Evolutionary conservation across 1,140 invertebrate genomes (phyloP).

Genomic region (Drusus annulatus): DNA sequence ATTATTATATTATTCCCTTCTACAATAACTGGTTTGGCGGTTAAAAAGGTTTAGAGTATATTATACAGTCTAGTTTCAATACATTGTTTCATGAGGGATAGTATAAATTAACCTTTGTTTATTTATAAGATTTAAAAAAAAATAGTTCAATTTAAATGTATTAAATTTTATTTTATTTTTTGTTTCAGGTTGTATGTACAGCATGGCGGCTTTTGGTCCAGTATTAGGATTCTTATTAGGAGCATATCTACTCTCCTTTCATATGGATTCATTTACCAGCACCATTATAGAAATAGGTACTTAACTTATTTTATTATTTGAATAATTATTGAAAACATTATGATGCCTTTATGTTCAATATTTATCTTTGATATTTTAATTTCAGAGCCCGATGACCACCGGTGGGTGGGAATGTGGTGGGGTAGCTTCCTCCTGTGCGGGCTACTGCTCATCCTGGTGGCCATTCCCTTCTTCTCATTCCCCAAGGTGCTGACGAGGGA

Average conservation of each 20-base stretch:
- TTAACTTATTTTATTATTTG: constrained; percentile 43
- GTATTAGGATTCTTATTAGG: constrained; percentile 92
- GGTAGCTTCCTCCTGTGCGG: constrained; percentile 91
- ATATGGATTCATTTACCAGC: constrained; percentile 87
- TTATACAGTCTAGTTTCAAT: too few relatives aligned
- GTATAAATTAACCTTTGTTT: too few relatives aligned
- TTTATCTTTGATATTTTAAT: too few relatives aligned
- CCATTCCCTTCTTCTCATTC: constrained; percentile 91
- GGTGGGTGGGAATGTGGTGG: constrained; percentile 97
- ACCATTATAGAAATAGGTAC: constrained; percentile 82
- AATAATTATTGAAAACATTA: too few relatives aligned
- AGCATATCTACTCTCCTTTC: constrained; percentile 90
- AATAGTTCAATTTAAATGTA: too few relatives aligned
- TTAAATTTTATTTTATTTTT: not conserved
- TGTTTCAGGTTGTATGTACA: constrained; percentile 87
- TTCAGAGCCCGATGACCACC: constrained; percentile 83
- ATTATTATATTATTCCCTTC: too few relatives aligned
- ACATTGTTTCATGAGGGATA: too few relatives aligned
- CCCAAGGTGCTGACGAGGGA: constrained; percentile 88
- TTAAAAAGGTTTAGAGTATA: too few relatives aligned
- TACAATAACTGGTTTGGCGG: too few relatives aligned
- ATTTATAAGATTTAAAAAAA: too few relatives aligned
- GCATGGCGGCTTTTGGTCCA: constrained; percentile 94
- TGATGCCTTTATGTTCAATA: too few relatives aligned
- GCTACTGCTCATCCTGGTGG: constrained; percentile 84